These are phyloP conservation scores for Himalopsyche japonica DNA, from an alignment of 2,888 invertebrate species.

Conservation along the genomic window DNA sequence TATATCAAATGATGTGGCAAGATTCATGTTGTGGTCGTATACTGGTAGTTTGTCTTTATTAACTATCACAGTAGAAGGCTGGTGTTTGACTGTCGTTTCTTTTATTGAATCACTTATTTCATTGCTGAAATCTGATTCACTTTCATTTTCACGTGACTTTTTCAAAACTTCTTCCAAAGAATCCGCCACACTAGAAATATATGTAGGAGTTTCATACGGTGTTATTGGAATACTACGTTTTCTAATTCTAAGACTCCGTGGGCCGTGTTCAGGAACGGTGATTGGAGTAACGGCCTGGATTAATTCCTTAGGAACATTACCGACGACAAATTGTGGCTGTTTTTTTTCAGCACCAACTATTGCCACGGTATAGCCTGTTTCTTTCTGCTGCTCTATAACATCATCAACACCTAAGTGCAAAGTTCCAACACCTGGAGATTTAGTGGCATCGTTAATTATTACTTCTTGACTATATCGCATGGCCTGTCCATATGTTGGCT, in stretches of 20 bases:
- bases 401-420: constrained; percentile 53
- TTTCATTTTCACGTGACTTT: constrained; percentile 51
- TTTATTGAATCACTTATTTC: constrained; percentile 51
- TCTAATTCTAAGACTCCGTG: constrained; percentile 54
- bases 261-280: constrained; percentile 69
- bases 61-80: not conserved
- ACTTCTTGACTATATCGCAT: constrained; percentile 45
- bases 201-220: not conserved
- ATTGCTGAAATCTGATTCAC: constrained; percentile 55
- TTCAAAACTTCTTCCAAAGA: constrained; percentile 54
- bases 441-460: constrained; percentile 50
- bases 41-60: not conserved
- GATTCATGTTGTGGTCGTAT: not conserved
- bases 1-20: not conserved
- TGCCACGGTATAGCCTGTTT: constrained; percentile 47
- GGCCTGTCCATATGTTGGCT: constrained; percentile 55
- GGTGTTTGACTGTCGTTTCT: not conserved
- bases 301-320: constrained; percentile 65
- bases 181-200: constrained; percentile 49
- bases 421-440: constrained; percentile 51
- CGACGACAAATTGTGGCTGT: constrained; percentile 67
- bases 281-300: constrained; percentile 60
- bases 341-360: constrained; percentile 46
- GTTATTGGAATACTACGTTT: constrained; percentile 46
- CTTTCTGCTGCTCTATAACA: constrained; percentile 50